phyloP scores from a whole-genome alignment of 2,888 invertebrate genomes.

The Nomada lathburiana region DNA sequence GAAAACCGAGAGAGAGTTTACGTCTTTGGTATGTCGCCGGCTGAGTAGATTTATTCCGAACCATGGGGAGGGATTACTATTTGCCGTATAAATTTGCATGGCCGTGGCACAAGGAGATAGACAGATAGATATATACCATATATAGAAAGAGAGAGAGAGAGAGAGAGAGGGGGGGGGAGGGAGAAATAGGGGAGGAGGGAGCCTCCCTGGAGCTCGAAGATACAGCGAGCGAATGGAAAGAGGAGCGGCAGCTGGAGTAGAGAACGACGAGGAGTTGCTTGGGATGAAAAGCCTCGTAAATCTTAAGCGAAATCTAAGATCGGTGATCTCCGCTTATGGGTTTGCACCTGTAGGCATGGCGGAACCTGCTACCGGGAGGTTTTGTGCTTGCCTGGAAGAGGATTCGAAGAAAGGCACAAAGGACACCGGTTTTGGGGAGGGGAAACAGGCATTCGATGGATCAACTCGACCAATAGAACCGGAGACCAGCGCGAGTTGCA shows the following conservation, averaged over 20 bases:
- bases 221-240: slow-evolving; percentile 38
- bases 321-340: slow-evolving; percentile 73
- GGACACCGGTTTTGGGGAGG: slow-evolving; percentile 33
- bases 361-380: slow-evolving; percentile 38
- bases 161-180: not conserved
- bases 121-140: not conserved
- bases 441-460: slow-evolving; percentile 54
- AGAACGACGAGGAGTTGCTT: slow-evolving; percentile 24
- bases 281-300: slow-evolving; percentile 71
- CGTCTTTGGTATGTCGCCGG: slow-evolving; percentile 65
- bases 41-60: slow-evolving; percentile 75
- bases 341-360: slow-evolving; percentile 71
- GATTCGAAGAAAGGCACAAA: slow-evolving; percentile 50
- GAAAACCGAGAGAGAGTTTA: slow-evolving; percentile 57
- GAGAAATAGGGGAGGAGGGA: slow-evolving; percentile 16
- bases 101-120: slow-evolving; percentile 7
- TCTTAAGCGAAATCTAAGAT: slow-evolving; percentile 75
- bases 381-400: slow-evolving; percentile 32
- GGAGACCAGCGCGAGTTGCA: not conserved
- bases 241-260: slow-evolving; percentile 14
- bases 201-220: slow-evolving; percentile 7
- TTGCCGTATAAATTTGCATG: slow-evolving; percentile 79
- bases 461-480: slow-evolving; percentile 38
- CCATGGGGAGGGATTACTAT: slow-evolving; percentile 75
- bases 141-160: not conserved